Base-by-base conservation (phyloP, 2,888 invertebrate genomes). In the Ophion ellenae region DNA sequence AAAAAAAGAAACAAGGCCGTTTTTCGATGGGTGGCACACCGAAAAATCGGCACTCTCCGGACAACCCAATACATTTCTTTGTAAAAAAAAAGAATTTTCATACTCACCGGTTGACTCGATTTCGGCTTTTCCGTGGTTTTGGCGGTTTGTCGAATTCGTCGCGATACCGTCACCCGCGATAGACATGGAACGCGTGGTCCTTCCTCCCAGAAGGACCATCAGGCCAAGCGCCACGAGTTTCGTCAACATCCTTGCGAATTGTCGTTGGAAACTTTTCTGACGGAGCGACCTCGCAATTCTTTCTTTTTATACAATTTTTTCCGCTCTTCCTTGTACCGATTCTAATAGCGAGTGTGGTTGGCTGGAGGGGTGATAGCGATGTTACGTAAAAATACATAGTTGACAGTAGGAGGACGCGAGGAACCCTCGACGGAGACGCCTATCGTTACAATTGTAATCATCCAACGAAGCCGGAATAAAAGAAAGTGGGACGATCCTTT, bases 281-380 rank as follows among this genome's bases (percentile, higher is more conserved):
- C 81, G 81, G 20, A 20, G 6, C n/a, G 17, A 40, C 77, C 36
- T 20, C 66, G 63, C 36, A 66, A 83, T 87, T 87, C 86, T 87
- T 81, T 85, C 88, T 88, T 90, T 90, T 90, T 90, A 90, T 90
- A 90, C 84, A 70, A 40, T 11, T 63, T 32, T 66, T 74, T 40
- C 57, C 40, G 40, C 67, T 28, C 20, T 20, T 74, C 32, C 40
- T 69, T 20, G 32, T 20, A 20, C 47, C 75, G 63, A 69, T 61
- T 40, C 40, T 40, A 40, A 40, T 40, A 40, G 53, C 63, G 17
- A 69, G 36, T 64, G 24, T 10, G 45, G 71, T 79, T 45, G 77
- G 79, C 67, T 78, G 74, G 79, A 85, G 81, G 69, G 71, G 83
- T 45, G 79, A 81, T 78, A 61, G 85, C 79, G 81, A 83, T 80